Evolutionary conservation across 2,888 invertebrate genomes (phyloP).

Genomic region (Patella caerulea): DNA sequence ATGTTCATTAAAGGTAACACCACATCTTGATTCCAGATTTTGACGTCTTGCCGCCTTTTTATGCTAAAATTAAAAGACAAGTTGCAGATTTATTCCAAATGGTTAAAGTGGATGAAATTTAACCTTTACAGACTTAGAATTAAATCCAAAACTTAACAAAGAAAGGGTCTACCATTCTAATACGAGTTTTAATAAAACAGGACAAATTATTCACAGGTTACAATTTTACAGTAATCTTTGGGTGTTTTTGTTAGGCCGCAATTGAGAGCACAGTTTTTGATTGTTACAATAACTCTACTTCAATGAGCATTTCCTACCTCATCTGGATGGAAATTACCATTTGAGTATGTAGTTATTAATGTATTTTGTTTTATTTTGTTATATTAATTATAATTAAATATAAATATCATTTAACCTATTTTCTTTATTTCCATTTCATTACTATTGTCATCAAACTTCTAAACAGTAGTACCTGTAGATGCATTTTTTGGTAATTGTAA

Average conservation of each 20-base stretch:
- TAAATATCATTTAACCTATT: no score
- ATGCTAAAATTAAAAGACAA: conserved; percentile 70
- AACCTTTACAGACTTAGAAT: background rate
- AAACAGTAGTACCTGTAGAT: no score
- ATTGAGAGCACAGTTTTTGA: no score
- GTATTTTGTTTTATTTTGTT: no score
- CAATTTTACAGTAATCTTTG: background rate
- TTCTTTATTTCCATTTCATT: no score
- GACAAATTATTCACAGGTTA: background rate
- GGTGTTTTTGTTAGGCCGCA: background rate
- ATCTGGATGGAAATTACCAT: no score
- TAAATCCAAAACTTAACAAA: background rate
- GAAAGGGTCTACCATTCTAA: background rate
- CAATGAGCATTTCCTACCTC: no score
- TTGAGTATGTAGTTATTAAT: no score
- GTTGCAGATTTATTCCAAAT: background rate
- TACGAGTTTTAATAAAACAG: background rate
- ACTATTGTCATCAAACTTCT: no score
- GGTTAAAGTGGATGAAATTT: background rate
- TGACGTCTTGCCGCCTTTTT: conserved; percentile 80
- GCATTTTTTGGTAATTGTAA: no score
- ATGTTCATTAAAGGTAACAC: conserved; percentile 80
- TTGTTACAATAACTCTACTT: no score
- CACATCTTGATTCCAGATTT: conserved; percentile 80
- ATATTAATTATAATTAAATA: no score